phyloP scores from a whole-genome alignment of 92 coral and sea anemone species.

The Phenganax marumi region DNA sequence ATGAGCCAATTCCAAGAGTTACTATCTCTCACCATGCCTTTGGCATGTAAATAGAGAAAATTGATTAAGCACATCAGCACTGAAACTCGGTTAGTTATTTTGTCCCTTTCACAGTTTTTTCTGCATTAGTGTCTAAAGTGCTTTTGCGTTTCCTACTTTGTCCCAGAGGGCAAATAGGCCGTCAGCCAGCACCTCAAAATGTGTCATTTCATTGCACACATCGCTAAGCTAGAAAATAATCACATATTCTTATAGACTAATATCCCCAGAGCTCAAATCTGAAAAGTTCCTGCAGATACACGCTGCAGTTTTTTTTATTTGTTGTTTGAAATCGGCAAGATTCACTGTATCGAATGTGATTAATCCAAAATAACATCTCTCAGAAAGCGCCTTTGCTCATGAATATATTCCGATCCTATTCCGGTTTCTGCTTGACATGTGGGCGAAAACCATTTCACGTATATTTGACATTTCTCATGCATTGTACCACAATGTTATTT shows the following conservation, averaged over 20 bases:
- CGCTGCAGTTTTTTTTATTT: conserved; percentile 6
- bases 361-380: no score
- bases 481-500: not conserved
- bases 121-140: no score
- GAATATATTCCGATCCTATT: not conserved
- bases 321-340: not conserved
- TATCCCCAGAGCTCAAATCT: not conserved
- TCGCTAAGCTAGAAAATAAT: conserved; percentile 26
- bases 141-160: no score
- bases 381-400: not conserved
- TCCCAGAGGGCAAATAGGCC: not conserved
- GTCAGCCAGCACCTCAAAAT: not conserved
- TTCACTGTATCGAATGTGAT: not conserved
- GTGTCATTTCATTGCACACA: not conserved
- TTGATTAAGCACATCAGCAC: no score
- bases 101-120: no score
- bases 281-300: conserved; percentile 3
- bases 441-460: not conserved
- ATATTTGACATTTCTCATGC: not conserved
- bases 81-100: no score
- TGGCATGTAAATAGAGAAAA: no score
- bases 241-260: conserved; percentile 1
- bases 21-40: no score
- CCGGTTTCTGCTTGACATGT: not conserved
- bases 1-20: no score